A percentile compares a stretch with the other conserved stretches of the same genome.
phyloP scores from a whole-genome alignment of 2,797 vertebrate species.

The Ispidina lecontei region DNA sequence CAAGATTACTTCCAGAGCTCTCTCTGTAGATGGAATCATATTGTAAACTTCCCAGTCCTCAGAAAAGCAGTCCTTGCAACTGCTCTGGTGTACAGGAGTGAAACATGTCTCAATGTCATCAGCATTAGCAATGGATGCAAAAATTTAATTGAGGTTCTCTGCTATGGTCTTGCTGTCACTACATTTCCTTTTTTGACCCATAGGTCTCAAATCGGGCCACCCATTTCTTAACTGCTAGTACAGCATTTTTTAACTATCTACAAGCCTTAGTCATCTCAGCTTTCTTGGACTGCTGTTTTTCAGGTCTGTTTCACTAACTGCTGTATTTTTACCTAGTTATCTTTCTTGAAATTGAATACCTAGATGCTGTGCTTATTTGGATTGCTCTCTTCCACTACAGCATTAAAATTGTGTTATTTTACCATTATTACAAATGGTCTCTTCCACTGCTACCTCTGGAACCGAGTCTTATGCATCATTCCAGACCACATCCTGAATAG shows the following conservation, averaged over 20 bases:
- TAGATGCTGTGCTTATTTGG: background rate
- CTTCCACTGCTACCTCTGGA: background rate
- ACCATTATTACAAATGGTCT: background rate
- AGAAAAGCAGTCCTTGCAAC: background rate
- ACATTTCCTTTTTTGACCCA: background rate
- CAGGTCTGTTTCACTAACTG: background rate
- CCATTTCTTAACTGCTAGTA: background rate
- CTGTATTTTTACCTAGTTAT: background rate
- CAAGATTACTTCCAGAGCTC: background rate
- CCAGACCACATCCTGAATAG: conserved; percentile 11
- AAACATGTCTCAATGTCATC: background rate
- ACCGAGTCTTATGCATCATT: background rate
- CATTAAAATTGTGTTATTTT: background rate
- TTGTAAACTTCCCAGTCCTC: background rate
- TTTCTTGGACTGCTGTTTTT: background rate
- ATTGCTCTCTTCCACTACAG: background rate
- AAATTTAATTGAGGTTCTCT: background rate
- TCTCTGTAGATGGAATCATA: background rate
- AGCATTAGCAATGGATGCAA: background rate
- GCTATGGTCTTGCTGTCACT: background rate
- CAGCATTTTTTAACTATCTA: background rate
- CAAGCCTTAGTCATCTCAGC: background rate
- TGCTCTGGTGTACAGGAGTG: background rate
- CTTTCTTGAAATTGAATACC: background rate
- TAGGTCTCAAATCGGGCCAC: background rate